Evolutionary conservation across 2,888 invertebrate genomes (phyloP), one percentile per base, ranked within the genome.

Genomic region (Eucriotettix oculatus): DNA sequence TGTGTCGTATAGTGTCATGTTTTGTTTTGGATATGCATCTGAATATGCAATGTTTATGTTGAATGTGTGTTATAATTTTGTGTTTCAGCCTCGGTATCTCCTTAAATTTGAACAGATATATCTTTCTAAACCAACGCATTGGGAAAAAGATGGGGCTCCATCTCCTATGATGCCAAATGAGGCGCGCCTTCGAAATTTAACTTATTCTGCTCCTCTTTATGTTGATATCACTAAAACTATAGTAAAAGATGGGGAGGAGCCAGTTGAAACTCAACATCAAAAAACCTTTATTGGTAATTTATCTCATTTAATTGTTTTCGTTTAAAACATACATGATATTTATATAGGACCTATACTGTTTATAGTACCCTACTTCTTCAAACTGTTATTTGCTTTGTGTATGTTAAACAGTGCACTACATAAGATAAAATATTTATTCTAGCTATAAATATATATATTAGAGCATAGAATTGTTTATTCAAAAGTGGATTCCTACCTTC

Each of bases 101-200:
- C 73, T 99, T 10, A 99, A 98, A 75, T 99, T 99, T 75, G 98
- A 97, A 73, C 98, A 99, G 76, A 98, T 99, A 72, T 99, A 99
- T 72, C 75, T 99, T 55, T 98, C 98, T 0, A 99, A 99, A 74
- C 99, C 99, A 2, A 99, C 98, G 10, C 99, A 99, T 79, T 99
- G 99, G 99, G 99, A 99, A 74, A 99, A 99, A 76, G 99, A 99
- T 79, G 99, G 99, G 71, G 94, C 97, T 0, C 97, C 98, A 14
- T 91, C 93, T 61, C 96, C 97, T 62, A 97, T 99, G 97, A 99
- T 99, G 96, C 99, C 99, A 0, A 99, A 99, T 71, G 99, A 99
- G 76, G 99, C 99, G 9, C 83, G 99, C 64, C 80, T 99, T 59
- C 81, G 99, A 61, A 99, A 99, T 76, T 78, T 98, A 52, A 97